A percentile compares a stretch with the other conserved stretches of the same genome.
phyloP scores from a whole-genome alignment of 2,113 vertebrate genomes.

The Vulpes lagopus region DNA sequence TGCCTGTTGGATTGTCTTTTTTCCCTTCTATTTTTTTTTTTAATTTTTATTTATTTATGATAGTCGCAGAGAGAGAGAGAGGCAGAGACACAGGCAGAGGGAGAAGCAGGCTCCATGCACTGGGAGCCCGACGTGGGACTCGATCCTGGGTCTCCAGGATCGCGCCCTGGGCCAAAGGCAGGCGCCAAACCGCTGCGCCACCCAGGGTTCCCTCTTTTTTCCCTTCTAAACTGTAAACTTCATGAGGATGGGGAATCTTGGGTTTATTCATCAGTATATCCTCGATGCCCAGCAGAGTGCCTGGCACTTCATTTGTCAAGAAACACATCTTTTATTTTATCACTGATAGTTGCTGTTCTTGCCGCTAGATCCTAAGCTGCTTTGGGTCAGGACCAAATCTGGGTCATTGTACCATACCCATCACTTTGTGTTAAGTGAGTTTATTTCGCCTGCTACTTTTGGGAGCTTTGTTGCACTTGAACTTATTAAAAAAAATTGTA shows the following conservation, averaged over 20 bases:
- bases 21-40: no score
- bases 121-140: no score
- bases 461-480: not conserved
- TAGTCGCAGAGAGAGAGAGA: no score
- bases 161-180: no score
- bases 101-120: no score
- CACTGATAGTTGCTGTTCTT: not conserved
- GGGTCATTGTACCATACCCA: not conserved
- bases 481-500: not conserved
- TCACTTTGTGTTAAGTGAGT: not conserved
- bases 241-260: not conserved
- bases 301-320: not conserved
- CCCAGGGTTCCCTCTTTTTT: no score
- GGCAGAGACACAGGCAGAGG: no score
- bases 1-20: not conserved
- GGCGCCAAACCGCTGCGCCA: no score
- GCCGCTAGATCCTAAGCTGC: not conserved
- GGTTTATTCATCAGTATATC: not conserved
- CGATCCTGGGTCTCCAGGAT: no score
- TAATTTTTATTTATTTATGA: no score
- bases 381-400: not conserved
- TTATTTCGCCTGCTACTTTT: not conserved
- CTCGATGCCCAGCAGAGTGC: not conserved
- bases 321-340: not conserved
- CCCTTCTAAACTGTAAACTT: not conserved